Base-by-base conservation (phyloP, 2,888 invertebrate genomes). In the Chromoteleia sp. region DNA sequence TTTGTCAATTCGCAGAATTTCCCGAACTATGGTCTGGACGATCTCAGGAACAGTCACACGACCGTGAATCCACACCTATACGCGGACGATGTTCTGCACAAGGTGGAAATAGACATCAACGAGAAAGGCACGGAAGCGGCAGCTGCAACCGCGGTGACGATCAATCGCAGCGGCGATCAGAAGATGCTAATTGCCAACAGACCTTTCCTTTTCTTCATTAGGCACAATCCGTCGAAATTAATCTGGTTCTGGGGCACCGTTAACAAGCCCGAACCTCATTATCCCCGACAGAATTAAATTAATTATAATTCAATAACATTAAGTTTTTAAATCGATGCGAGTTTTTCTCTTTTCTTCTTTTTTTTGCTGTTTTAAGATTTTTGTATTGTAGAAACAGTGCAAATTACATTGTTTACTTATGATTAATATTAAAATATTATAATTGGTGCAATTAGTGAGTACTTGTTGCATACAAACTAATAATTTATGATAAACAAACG, bases 191-290 rank as follows among this genome's bases (percentile, higher is more conserved):
- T 92, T 17, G 95, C 94, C 0, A 94, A 96, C 86, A 93, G 95
- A 29, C 96, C 96, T 0, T 96, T 96, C 90, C 92, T 95, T 74
- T 95, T 96, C 88, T 95, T 96, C 88, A 95, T 96, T 81, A 93
- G 95, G 82, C 94, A 96, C 87, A 94, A 95, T 82, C 92, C 92
- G 21, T 94, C 95, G 2, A 94, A 94, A 84, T 92, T 95, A 5
- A 93, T 95, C 21, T 93, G 95, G 50, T 96, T 96, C 88, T 96
- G 95, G 93, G 96, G 95, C 0, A 93, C 94, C 25, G 93, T 96
- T 52, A 93, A 93, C 83, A 93, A 93, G 77, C 96, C 96, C 0
- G 92, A 92, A 8, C 92, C 91, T 10, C 25, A 59, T 74, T 83
- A 83, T 48, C 25, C 43, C 0, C n/a, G 10, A 39, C 36, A 17